These are phyloP conservation scores for Telenomus remus DNA, from an alignment of 1,140 invertebrate species.

Conservation along the genomic window DNA sequence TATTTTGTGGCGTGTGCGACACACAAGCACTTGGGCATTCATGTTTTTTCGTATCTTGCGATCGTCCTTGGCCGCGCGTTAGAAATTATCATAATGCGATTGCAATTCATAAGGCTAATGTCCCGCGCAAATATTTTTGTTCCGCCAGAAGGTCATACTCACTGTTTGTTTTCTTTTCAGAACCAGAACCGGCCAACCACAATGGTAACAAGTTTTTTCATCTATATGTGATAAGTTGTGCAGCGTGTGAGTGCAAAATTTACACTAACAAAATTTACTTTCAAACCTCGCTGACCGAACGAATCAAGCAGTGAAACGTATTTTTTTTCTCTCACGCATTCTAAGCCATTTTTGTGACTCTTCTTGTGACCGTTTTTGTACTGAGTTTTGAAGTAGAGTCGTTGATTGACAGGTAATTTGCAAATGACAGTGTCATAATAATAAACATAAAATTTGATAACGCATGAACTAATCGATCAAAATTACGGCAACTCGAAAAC, in stretches of 20 bases:
- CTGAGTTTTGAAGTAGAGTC: constrained; percentile 18
- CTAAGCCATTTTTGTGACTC: too few species aligned
- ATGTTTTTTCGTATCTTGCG: constrained; percentile 47
- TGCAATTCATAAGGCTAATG: constrained; percentile 22
- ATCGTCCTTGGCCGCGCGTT: constrained; percentile 10
- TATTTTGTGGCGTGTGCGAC: constrained; percentile 17
- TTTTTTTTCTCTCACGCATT: too few species aligned
- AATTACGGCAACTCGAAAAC: constrained; percentile 32
- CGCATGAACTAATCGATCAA: constrained; percentile 24
- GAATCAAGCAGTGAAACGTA: too few species aligned
- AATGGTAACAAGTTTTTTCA: constrained; percentile 16
- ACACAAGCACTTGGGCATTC: constrained; percentile 32
- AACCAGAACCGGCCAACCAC: constrained; percentile 5
- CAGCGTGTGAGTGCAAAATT: background rate
- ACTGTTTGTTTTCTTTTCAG: constrained; percentile 21
- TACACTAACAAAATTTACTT: background rate
- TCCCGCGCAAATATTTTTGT: constrained; percentile 27
- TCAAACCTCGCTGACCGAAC: too few species aligned
- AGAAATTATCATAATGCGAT: constrained; percentile 39
- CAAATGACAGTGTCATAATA: constrained; percentile 21
- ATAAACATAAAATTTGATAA: constrained; percentile 23
- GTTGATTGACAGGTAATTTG: constrained; percentile 18
- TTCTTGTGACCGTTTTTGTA: too few species aligned
- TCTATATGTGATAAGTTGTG: background rate
- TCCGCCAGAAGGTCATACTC: constrained; percentile 13